Evolutionary conservation across 1,140 invertebrate species (phyloP), one percentile per base, ranked within the genome.

Genomic region (Drosophila hydei): DNA sequence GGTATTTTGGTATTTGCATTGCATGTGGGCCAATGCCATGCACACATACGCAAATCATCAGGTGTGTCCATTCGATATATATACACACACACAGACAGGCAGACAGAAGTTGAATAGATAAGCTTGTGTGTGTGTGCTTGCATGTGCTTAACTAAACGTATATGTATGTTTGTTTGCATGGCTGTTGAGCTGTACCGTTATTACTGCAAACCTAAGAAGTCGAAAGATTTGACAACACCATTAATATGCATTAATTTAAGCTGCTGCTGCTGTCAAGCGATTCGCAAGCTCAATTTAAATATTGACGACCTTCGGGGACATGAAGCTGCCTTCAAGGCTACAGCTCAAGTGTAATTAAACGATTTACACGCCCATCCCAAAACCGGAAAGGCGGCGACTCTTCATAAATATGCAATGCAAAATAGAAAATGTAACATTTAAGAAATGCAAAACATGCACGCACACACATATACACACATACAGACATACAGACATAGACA

Each of bases 11-110:
- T 18, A 36, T 54, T 21, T 12, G n/a, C 12, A 14, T 21, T 16
- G 21, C n/a, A 42, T 69, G 42, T 71, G 65, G 58, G 59, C 64
- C 70, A 54, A 14, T 63, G 60, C 48, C 42, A 63, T 21, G 36
- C 36, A 59, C 19, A 56, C 1, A 64, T 16, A 36, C 27, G 33
- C 18, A 72, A 61, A 61, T 73, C 71, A 73, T 73, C 71, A 73
- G 71, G 71, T 73, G 71, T 73, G 71, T 62, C 58, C 51, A 61
- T 61, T 61, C 3, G 27, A 25, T 65, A 42, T 43, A 67, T 27
- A 11, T 4, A 18, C 11, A 36, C 40, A 52, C 54, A 21, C 27
- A 19, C 43, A 16, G 38, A 21, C 48, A 21, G 9, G 19, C 40
- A 33, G 3, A 33, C 11, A 54, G 25, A 33, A 48, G 43, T 18